Base-by-base conservation (phyloP, 2,888 invertebrate species). In the Ectropis crepuscularia region DNA sequence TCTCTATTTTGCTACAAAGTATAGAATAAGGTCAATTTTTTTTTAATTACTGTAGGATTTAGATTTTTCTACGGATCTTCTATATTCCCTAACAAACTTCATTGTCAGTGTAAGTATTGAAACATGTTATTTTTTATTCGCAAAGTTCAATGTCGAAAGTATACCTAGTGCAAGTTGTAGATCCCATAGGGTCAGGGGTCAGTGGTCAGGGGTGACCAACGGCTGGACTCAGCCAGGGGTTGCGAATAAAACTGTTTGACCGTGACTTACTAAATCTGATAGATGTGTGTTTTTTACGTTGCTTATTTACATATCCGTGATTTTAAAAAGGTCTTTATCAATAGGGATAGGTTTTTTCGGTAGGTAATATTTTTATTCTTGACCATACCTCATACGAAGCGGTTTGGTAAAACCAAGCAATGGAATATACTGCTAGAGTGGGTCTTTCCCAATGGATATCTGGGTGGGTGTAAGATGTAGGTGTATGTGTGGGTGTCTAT, bases 181-280 rank as follows among this genome's bases (percentile, higher is more conserved):
- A 81, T 90, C 88, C 86, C 89, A 88, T 76, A 82, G 86, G 90
- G 90, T 89, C 86, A 85, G 70, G 75, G 82, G 81, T 77, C 85
- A 84, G 68, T 78, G 90, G 90, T 86, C 90, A 90, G 82, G 82
- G 91, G 90, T 91, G 90, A 83, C 81, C 87, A 91, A 90, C 90
- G 90, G 88, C 74, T 80, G 73, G 75, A 71, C 77, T 64, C 38
- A 63, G 66, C 67, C 76, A 78, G 84, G 88, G 89, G 89, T 89
- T 87, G 90, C 89, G 78, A 89, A 89, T 89, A 78, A 81, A 79
- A 76, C 69, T 74, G 47, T 77, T 82, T 81, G 80, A 79, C 83
- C 79, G 65, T 76, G 77, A 76, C 70, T 73, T 69, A 71, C 58
- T 53, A 62, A 54, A 65, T 57, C 50, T 28, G 54, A 59, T 36